Base-by-base conservation (phyloP, 2,113 vertebrate genomes). In the Tragelaphus buxtoni region DNA sequence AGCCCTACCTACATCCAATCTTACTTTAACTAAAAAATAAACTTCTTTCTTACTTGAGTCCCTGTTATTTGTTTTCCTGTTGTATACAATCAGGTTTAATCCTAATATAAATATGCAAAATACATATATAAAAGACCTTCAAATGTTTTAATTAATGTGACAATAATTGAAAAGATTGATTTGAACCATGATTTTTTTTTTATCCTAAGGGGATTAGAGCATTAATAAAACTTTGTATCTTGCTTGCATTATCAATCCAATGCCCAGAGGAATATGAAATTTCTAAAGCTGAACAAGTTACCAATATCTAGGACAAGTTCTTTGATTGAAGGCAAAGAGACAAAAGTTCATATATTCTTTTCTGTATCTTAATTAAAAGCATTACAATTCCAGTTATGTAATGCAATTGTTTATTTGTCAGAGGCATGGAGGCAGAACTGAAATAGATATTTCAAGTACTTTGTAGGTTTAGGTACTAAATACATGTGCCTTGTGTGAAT, bases 391-490 rank as follows among this genome's bases (percentile, higher is more conserved):
- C 72, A 96, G 26, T 79, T 85, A 88, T 13, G 17, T 24, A 72
- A 89, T 88, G 69, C 51, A 32, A 49, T 4, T 91, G 42, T 79
- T 88, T 88, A 30, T 89, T 80, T 93, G 49, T 94, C 72, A 82
- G 12, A 32, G 26, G 7, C 10, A 47, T 35, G 12, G 51, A 88
- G 56, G 35, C 26, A 93, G 84, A 95, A 84, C 11, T 79, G 87
- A 97, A 96, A 88, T 5, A 92, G 51, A 88, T 76, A 45, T 61
- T 92, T 83, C 56, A 96, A 95, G 53, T 92, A 96, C 88, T 95
- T 69, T 97, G 28, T 84, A 90, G 28, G 11, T 65, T 84, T 79
- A 61, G 20, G 16, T 72, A 26, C n/a, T 90, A 2, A 47, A 9
- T 77, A 5, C 14, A 18, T 30, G 26, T 20, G 26, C 65, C 18